These are phyloP conservation scores for Nymphalis urticae DNA, from an alignment of 2,888 invertebrate genomes.

Conservation along the genomic window DNA sequence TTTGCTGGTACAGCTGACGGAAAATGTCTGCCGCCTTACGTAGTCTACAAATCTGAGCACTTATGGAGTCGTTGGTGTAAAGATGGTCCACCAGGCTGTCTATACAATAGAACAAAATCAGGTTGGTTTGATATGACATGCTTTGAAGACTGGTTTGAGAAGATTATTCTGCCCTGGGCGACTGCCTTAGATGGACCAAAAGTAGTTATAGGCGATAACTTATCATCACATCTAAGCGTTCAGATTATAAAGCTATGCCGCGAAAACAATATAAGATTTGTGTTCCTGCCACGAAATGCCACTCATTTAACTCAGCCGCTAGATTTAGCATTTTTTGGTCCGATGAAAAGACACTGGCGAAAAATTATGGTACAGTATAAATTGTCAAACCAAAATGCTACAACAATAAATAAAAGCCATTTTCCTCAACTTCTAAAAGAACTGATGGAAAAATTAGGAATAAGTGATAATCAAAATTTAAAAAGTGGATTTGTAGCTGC, in stretches of 20 bases:
- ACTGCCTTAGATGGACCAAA: constrained; percentile 16
- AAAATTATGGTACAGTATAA: constrained; percentile 16
- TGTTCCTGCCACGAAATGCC: too few relatives aligned
- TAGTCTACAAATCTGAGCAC: constrained; percentile 45
- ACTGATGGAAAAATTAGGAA: constrained; percentile 9
- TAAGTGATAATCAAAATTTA: constrained; percentile 3
- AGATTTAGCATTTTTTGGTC: too few relatives aligned
- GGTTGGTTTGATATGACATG: constrained; percentile 51
- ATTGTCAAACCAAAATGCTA: constrained; percentile 2
- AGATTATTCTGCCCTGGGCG: constrained; percentile 32
- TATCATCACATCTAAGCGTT: constrained; percentile 28
- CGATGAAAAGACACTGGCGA: constrained; percentile 17
- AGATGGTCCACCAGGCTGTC: constrained; percentile 49
- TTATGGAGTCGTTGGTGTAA: constrained; percentile 53
- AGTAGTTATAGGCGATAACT: constrained; percentile 35
- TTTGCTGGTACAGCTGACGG: constrained; percentile 36
- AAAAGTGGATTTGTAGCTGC: constrained; percentile 14
- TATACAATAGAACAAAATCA: constrained; percentile 52
- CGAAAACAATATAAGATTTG: too few relatives aligned
- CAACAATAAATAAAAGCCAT: constrained; percentile 14
- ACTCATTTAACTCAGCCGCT: too few relatives aligned
- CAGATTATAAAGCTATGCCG: constrained; percentile 14
- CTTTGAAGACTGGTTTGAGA: constrained; percentile 51
- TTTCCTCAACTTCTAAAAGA: constrained; percentile 15
- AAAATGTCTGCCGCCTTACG: constrained; percentile 28